Percentiles rank a stretch among this genome's conserved stretches.
Evolutionary conservation across 2,888 invertebrate species (phyloP).

Genomic region (Diarsia rubi): DNA sequence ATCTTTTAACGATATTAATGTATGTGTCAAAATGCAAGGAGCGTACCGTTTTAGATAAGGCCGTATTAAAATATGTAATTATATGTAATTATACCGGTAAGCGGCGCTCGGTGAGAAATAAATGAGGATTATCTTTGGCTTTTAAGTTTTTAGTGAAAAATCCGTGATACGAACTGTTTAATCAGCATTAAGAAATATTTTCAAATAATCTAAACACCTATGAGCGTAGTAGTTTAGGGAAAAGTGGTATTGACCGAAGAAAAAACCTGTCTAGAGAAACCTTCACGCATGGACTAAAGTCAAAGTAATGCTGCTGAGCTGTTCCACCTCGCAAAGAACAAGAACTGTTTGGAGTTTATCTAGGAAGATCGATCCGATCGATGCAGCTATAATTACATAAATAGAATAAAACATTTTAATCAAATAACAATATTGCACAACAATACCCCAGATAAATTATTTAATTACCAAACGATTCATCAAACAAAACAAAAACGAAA

Average conservation of each 20-base stretch:
- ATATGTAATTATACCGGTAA: conserved; percentile 35
- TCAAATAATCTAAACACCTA: neutral
- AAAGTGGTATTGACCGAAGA: neutral
- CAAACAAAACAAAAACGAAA: conserved; percentile 63
- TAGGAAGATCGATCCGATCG: too few relatives aligned
- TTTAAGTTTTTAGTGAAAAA: conserved; percentile 28
- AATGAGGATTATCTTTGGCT: conserved; percentile 23
- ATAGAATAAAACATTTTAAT: neutral
- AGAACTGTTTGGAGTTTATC: neutral
- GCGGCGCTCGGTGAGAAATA: conserved; percentile 18
- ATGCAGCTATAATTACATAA: too few relatives aligned
- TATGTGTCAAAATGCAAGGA: conserved; percentile 63
- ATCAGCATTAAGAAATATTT: neutral
- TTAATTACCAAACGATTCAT: conserved; percentile 64
- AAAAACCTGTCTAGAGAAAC: neutral
- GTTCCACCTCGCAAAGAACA: neutral
- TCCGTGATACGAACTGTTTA: neutral
- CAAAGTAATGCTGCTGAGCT: neutral
- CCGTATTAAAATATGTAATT: conserved; percentile 52
- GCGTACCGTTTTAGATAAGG: conserved; percentile 62
- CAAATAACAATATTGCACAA: neutral
- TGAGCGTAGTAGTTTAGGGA: neutral
- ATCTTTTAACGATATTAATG: conserved; percentile 66
- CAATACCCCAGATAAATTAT: conserved; percentile 42
- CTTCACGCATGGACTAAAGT: neutral